Percentiles rank a stretch among this genome's conserved stretches.
These are phyloP conservation scores for Myotis daubentonii DNA, from an alignment of 2,797 vertebrate species.

Conservation along the genomic window DNA sequence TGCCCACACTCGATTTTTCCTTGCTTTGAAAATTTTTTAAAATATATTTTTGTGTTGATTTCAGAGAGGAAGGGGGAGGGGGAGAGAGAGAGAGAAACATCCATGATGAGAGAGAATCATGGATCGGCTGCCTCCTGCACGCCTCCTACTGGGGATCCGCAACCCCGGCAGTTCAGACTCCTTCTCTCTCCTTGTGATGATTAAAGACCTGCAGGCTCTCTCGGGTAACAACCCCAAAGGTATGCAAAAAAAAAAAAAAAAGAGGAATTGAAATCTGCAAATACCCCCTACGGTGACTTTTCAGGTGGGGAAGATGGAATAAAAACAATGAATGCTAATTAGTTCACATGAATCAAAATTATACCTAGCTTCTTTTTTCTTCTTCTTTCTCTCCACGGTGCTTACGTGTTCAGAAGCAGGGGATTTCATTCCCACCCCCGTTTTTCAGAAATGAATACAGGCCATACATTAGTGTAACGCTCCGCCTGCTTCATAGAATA, in stretches of 20 bases:
- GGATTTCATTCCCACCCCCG: constrained; percentile 77
- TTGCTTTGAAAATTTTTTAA: not conserved
- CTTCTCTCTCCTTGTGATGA: not conserved
- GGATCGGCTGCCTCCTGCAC: too few relatives aligned
- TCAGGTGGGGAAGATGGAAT: constrained; percentile 53
- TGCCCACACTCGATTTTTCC: not conserved
- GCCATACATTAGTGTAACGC: constrained; percentile 71
- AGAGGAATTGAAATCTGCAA: not conserved
- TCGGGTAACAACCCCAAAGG: not conserved
- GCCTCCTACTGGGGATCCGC: too few relatives aligned
- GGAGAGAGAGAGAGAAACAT: too few relatives aligned
- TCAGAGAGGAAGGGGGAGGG: too few relatives aligned
- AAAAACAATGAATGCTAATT: constrained; percentile 67
- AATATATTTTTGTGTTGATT: too few relatives aligned
- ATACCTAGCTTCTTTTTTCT: constrained; percentile 50
- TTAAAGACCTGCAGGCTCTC: not conserved
- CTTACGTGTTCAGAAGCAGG: constrained; percentile 47
- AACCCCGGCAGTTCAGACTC: not conserved
- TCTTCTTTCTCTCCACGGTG: constrained; percentile 38
- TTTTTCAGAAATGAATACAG: constrained; percentile 79
- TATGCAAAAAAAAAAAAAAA: not conserved
- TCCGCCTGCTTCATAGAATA: constrained; percentile 67
- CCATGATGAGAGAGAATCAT: too few relatives aligned
- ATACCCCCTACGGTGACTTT: constrained; percentile 53
- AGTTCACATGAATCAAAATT: constrained; percentile 78